A percentile compares a stretch with the other conserved stretches of the same genome.
Conservation (phyloP, 2,113 vertebrate genomes). For the Nycticryphes semicollaris region DNA sequence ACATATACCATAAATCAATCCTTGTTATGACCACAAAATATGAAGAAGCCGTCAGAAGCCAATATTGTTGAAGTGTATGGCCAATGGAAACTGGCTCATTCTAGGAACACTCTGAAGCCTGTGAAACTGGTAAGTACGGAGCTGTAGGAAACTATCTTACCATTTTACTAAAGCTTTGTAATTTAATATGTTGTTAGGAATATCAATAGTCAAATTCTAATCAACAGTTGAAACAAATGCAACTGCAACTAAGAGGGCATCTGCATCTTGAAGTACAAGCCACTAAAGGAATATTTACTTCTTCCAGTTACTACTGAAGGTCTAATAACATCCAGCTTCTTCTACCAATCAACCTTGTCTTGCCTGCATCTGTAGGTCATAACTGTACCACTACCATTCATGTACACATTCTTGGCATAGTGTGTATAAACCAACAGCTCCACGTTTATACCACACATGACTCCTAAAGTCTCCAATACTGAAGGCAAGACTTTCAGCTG, state of each 20-base stretch:
- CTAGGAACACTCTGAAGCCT: neutral
- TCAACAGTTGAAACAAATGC: neutral
- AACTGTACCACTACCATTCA: neutral
- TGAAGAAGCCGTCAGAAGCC: neutral
- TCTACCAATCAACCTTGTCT: neutral
- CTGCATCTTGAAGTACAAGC: neutral
- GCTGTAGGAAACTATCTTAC: neutral
- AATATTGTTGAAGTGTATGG: neutral
- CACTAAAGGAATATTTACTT: neutral
- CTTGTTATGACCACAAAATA: neutral
- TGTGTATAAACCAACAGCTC: neutral
- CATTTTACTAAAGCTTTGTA: neutral
- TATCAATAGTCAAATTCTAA: neutral
- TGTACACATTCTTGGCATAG: rapidly evolving
- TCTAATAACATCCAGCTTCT: neutral
- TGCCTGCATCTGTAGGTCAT: neutral
- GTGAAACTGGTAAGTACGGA: neutral
- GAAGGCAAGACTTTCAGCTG: neutral
- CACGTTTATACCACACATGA: rapidly evolving
- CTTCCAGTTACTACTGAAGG: neutral
- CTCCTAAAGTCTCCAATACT: neutral
- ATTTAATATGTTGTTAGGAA: neutral
- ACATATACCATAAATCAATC: neutral
- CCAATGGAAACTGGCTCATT: neutral
- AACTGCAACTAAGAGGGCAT: neutral